Evolutionary conservation across 1,140 invertebrate genomes (phyloP), one percentile per base, ranked within the genome.

Genomic region (Hyles vespertilio): DNA sequence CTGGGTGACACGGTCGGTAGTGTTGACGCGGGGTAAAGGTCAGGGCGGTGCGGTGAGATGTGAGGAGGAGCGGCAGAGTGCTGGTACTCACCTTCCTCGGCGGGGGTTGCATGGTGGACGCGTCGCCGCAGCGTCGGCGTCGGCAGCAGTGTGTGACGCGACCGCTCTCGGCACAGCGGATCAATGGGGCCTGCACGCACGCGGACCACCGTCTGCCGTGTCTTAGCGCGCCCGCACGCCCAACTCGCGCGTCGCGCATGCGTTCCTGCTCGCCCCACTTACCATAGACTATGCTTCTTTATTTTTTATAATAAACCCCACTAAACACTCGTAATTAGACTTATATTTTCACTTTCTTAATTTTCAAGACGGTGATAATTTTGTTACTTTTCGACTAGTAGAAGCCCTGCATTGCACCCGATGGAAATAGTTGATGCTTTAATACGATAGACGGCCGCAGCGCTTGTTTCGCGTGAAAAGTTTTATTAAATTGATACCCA

Each of bases 101-200:
- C 65, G 93, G 93, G 68, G 93, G 93, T 91, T 94, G 93, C 93
- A 94, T 94, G 89, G 79, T 91, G 87, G 56, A 70, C 68, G 69
- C 64, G 63, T 69, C 74, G 73, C 72, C 72, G 72, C 66, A 58
- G 61, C 62, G 68, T 65, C 74, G 72, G 71, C 73, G 63, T 63
- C 74, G 66, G 70, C 69, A 58, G 63, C 56, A 58, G 69, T 58
- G 58, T 61, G 46, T 61, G 32, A 44, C 45, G 51, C 59, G 54
- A 40, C 36, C 63, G 69, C 69, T 62, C 63, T 69, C 69, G 64
- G 48, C 64, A 59, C 56, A 47, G 22, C 61, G 68, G 79, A 84
- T 84, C 83, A 72, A 84, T 84, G 74, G 36, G 58, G 69, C 57
- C 75, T 69, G 62, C 73, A 72, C 69, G 75, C 67, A 69, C 73